These are phyloP conservation scores for Tragulus kanchil DNA, from an alignment of 2,113 vertebrate genomes.

Conservation along the genomic window DNA sequence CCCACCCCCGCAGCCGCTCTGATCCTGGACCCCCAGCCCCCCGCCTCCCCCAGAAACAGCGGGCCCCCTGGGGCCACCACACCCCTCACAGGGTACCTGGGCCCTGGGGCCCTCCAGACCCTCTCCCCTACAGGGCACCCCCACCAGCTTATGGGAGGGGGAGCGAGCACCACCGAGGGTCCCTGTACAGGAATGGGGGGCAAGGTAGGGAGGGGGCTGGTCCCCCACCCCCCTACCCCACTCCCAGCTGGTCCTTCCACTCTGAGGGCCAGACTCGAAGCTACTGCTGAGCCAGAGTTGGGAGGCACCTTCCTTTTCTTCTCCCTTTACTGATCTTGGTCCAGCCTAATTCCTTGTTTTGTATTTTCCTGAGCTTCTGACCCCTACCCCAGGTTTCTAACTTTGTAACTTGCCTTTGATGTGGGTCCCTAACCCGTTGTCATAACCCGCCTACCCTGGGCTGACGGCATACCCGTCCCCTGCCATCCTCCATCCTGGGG, in stretches of 20 bases:
- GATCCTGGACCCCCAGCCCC: slow-evolving; percentile 85
- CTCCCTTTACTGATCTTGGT: background rate
- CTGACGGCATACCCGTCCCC: background rate
- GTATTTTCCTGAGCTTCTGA: slow-evolving; percentile 71
- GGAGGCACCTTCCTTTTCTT: background rate
- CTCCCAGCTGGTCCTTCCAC: slow-evolving; percentile 90
- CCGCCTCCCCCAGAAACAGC: slow-evolving; percentile 86
- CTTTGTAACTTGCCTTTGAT: slow-evolving; percentile 79
- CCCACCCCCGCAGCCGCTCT: slow-evolving; percentile 86
- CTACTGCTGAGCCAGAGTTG: slow-evolving; percentile 87
- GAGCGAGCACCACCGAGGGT: slow-evolving; percentile 60
- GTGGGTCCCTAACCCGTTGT: slow-evolving; percentile 57
- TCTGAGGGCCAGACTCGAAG: slow-evolving; percentile 90
- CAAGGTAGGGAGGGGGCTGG: slow-evolving; percentile 84
- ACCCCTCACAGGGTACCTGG: slow-evolving; percentile 71
- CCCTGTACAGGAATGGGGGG: slow-evolving; percentile 87
- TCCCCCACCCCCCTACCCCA: slow-evolving; percentile 84
- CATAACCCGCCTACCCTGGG: background rate
- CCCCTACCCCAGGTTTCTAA: slow-evolving; percentile 74
- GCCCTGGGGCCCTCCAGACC: slow-evolving; percentile 74
- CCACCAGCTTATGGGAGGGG: slow-evolving; percentile 75
- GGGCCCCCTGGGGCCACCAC: slow-evolving; percentile 80
- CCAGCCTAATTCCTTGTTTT: slow-evolving; percentile 65
- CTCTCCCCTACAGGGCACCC: slow-evolving; percentile 76
- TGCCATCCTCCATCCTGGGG: slow-evolving; percentile 15